Percentiles rank a stretch among this genome's conserved stretches.
phyloP scores from a whole-genome alignment of 2,113 vertebrate genomes.

The Pithys albifrons region DNA sequence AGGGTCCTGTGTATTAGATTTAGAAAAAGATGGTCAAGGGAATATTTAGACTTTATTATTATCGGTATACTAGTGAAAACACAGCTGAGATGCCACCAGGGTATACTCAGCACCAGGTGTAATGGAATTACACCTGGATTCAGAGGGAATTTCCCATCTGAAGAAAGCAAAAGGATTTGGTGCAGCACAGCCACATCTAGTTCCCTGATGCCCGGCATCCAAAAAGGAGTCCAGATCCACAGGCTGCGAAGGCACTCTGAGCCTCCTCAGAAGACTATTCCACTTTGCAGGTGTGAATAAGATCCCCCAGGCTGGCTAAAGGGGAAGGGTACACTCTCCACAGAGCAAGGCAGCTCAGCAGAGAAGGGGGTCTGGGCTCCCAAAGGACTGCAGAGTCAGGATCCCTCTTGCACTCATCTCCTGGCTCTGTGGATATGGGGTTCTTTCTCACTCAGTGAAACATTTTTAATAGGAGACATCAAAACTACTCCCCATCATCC shows the following conservation, averaged over 20 bases:
- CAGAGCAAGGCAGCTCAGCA: background rate
- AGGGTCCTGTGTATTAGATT: background rate
- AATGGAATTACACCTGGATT: background rate
- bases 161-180: background rate
- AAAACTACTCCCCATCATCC: background rate
- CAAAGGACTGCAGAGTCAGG: accelerated
- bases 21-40: background rate
- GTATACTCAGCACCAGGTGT: background rate
- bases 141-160: background rate
- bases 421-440: accelerated
- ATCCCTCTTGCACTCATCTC: background rate
- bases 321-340: background rate
- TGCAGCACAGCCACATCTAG: background rate
- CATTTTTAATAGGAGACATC: background rate
- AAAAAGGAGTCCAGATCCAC: background rate
- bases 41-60: background rate
- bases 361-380: background rate
- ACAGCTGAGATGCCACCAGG: background rate
- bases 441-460: background rate
- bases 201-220: background rate
- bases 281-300: background rate
- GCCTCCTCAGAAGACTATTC: background rate
- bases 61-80: background rate
- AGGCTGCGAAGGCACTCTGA: background rate
- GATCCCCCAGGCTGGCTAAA: background rate